These are phyloP conservation scores for Drosophila colorata DNA, from an alignment of 2,888 invertebrate species.

Conservation along the genomic window DNA sequence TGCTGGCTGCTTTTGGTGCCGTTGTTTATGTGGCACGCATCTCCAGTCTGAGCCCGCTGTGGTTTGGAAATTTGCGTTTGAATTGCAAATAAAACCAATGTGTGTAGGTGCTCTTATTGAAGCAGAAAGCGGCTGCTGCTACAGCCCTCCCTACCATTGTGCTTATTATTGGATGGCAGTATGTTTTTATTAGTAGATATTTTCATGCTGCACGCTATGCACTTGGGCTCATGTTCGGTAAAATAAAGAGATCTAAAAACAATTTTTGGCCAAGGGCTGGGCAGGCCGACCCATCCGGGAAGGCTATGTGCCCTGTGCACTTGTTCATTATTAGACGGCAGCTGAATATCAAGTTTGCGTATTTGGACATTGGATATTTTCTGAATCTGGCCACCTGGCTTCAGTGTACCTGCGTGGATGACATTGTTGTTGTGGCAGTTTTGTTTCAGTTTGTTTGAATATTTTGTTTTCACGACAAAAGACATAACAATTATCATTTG, in stretches of 20 bases:
- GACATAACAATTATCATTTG: slow-evolving; percentile 64
- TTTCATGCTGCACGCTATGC: slow-evolving; percentile 36
- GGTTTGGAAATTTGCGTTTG: slow-evolving; percentile 49
- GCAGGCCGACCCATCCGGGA: slow-evolving; percentile 11
- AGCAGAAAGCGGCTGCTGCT: not conserved
- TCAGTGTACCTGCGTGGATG: not conserved
- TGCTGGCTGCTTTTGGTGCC: slow-evolving; percentile 10
- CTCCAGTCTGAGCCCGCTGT: slow-evolving; percentile 37
- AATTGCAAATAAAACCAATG: slow-evolving; percentile 60
- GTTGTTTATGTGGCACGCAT: slow-evolving; percentile 48
- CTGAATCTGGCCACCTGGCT: slow-evolving; percentile 34
- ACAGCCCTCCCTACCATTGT: not conserved
- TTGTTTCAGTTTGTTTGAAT: slow-evolving; percentile 4
- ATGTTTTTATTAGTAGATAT: slow-evolving; percentile 23
- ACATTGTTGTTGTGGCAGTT: slow-evolving; percentile 1
- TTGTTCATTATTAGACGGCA: slow-evolving; percentile 10
- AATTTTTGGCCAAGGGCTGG: slow-evolving; percentile 31
- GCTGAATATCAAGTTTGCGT: slow-evolving; percentile 4
- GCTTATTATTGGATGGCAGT: slow-evolving; percentile 32
- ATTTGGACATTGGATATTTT: slow-evolving; percentile 7
- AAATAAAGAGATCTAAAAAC: slow-evolving; percentile 53
- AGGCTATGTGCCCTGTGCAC: slow-evolving; percentile 5
- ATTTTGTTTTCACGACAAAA: slow-evolving; percentile 27
- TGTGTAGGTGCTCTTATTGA: slow-evolving; percentile 8
- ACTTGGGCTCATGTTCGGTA: slow-evolving; percentile 32